These are phyloP conservation scores for Tigriopus californicus DNA, from an alignment of 2,888 invertebrate species.

Conservation along the genomic window DNA sequence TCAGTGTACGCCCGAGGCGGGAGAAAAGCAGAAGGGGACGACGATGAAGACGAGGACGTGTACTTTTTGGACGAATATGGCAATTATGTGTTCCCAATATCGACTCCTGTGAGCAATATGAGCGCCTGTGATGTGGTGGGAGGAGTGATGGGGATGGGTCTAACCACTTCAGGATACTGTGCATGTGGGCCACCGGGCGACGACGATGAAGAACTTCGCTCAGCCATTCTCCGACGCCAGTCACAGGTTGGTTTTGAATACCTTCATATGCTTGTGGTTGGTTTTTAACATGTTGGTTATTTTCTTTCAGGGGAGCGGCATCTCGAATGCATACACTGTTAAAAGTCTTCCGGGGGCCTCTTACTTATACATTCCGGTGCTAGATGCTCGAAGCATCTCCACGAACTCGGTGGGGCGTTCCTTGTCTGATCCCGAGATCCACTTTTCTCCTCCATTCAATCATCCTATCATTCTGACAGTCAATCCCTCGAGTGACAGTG, in stretches of 20 bases:
- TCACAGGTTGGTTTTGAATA: too few relatives aligned
- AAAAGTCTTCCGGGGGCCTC: slow-evolving; percentile 13
- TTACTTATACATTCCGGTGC: slow-evolving; percentile 13
- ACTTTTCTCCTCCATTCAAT: background rate
- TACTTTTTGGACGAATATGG: slow-evolving; percentile 14
- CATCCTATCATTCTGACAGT: slow-evolving; percentile 8
- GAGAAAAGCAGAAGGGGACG: background rate
- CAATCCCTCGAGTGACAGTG: slow-evolving; percentile 5
- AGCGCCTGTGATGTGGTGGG: background rate
- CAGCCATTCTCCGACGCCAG: too few relatives aligned
- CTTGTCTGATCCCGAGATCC: slow-evolving; percentile 14
- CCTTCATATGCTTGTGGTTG: too few relatives aligned
- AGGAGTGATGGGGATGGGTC: too few relatives aligned
- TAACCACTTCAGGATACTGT: too few relatives aligned
- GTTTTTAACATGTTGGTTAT: too few relatives aligned
- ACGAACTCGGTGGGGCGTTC: slow-evolving; percentile 8
- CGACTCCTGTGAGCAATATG: background rate
- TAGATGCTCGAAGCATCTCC: background rate
- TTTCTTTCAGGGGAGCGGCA: background rate
- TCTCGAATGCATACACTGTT: slow-evolving; percentile 14
- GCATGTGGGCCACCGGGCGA: too few relatives aligned
- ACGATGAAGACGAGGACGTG: background rate
- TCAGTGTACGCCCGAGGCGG: background rate
- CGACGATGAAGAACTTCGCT: too few relatives aligned
- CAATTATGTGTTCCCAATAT: slow-evolving; percentile 13